Evolutionary conservation across 2,797 vertebrate species (phyloP).

Genomic region (Hirundo rustica): DNA sequence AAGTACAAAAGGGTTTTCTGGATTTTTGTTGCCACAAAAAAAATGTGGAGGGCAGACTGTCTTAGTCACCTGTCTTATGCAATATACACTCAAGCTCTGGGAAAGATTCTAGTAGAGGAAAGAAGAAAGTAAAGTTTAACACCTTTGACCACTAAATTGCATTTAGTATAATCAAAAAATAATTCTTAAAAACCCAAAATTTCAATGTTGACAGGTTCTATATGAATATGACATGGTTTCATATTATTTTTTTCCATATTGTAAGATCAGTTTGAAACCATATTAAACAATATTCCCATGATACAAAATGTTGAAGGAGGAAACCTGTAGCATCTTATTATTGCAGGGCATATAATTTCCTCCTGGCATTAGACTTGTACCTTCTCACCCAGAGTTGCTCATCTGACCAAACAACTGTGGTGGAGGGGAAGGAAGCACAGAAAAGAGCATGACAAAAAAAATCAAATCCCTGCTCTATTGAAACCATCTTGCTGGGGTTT

Average conservation of each 20-base stretch:
- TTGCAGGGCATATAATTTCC: background rate
- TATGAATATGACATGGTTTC: background rate
- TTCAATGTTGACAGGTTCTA: background rate
- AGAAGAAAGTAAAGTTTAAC: background rate
- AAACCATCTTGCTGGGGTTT: background rate
- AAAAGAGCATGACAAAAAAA: background rate
- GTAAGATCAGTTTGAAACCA: background rate
- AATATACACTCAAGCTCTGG: background rate
- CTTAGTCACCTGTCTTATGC: background rate
- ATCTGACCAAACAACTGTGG: background rate
- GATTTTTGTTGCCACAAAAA: background rate
- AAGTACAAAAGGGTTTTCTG: background rate
- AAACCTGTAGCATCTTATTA: background rate
- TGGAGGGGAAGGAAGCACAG: background rate
- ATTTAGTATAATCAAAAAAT: background rate
- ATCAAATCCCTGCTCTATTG: background rate
- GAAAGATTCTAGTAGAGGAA: background rate
- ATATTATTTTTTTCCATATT: background rate
- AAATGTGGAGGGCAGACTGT: background rate
- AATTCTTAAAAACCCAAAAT: background rate
- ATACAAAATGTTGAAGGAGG: background rate
- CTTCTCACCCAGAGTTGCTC: background rate
- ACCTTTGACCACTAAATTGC: background rate
- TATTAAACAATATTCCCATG: background rate
- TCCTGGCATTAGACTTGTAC: background rate